These are phyloP conservation scores for Pachydiplax longipennis DNA, from an alignment of 2,888 invertebrate species.

Conservation along the genomic window DNA sequence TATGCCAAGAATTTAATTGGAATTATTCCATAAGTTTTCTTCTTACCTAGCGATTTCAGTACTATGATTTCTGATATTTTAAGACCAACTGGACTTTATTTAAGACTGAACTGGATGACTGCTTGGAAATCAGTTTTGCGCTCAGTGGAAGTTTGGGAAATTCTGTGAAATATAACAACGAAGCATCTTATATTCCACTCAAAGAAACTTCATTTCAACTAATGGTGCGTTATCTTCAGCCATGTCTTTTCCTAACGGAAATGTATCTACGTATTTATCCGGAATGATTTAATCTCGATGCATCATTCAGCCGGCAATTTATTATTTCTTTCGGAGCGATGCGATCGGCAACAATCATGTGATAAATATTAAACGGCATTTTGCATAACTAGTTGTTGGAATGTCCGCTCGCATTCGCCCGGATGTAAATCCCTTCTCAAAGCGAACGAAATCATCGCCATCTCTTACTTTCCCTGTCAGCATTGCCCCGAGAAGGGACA, in stretches of 20 bases:
- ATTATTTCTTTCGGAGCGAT: conserved; percentile 14
- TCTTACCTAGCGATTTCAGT: no score
- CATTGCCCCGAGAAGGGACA: neutral
- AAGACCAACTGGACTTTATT: no score
- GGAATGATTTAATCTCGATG: neutral
- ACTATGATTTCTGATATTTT: no score
- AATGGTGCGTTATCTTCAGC: no score
- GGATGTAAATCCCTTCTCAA: neutral
- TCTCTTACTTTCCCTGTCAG: neutral
- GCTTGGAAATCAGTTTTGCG: no score
- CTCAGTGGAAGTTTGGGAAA: no score
- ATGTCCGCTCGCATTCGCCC: neutral
- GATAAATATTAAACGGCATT: conserved; percentile 26
- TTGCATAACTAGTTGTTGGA: conserved; percentile 23
- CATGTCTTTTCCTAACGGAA: neutral
- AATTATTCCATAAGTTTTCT: no score
- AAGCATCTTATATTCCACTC: no score
- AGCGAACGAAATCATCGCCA: neutral
- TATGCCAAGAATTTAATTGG: no score
- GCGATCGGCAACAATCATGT: conserved; percentile 17
- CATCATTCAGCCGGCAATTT: neutral
- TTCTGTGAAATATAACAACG: no score
- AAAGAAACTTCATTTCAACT: no score
- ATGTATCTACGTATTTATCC: neutral
- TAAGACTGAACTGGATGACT: no score